Evolutionary conservation across 2,113 vertebrate genomes (phyloP).

Genomic region (Passerina amoena): DNA sequence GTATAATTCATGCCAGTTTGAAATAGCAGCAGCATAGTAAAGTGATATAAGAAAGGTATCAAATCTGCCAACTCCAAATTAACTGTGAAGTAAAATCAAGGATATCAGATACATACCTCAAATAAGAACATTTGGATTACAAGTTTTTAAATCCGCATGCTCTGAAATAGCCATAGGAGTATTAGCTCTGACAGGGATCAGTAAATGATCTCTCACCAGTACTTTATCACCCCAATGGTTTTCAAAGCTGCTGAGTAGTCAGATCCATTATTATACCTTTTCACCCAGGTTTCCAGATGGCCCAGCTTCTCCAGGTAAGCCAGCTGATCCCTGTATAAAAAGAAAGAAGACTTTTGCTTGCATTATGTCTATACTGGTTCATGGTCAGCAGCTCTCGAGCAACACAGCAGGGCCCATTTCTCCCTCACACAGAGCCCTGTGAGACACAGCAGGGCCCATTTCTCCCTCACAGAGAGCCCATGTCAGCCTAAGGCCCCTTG

Average conservation of each 20-base stretch:
- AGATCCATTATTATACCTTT: conserved; percentile 80
- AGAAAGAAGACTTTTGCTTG: background rate
- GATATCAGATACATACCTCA: background rate
- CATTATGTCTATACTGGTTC: background rate
- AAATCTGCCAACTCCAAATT: background rate
- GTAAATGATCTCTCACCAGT: background rate
- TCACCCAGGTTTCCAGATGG: conserved; percentile 85
- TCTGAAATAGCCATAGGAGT: background rate
- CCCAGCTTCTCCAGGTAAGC: conserved; percentile 86
- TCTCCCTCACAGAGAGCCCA: background rate
- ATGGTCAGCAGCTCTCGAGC: background rate
- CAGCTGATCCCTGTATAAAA: conserved; percentile 82
- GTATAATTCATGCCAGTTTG: background rate
- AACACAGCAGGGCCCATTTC: background rate
- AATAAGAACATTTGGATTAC: background rate
- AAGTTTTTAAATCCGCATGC: background rate
- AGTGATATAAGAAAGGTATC: background rate
- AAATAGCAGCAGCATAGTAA: background rate
- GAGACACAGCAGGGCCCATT: too few relatives aligned
- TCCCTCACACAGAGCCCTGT: background rate
- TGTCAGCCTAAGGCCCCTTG: background rate
- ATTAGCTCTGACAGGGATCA: background rate
- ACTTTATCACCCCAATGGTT: background rate
- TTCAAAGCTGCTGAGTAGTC: background rate
- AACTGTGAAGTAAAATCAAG: background rate